Evolutionary conservation across 2,797 vertebrate species (phyloP).

Genomic region (Loris lydekkerianus): DNA sequence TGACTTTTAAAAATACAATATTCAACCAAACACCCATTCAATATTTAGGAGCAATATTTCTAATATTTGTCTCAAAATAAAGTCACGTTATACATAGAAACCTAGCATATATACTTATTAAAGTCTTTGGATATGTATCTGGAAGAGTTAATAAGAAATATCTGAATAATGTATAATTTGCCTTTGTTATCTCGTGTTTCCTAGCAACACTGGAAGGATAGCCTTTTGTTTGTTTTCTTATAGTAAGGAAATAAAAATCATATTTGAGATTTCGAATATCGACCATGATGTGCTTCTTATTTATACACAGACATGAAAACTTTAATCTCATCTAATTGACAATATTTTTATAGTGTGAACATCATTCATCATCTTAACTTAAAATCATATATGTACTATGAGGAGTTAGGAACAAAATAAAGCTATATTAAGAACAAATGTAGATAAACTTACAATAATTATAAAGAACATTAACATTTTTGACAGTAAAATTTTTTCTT

Average conservation of each 20-base stretch:
- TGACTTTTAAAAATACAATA: background rate
- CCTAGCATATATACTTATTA: background rate
- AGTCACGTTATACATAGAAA: background rate
- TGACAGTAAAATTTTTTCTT: background rate
- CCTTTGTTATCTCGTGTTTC: conserved; percentile 32
- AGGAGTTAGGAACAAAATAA: background rate
- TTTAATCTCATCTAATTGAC: background rate
- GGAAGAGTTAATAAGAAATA: conserved; percentile 40
- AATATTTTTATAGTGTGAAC: background rate
- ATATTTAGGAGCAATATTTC: background rate
- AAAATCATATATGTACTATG: background rate
- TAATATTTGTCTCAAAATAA: background rate
- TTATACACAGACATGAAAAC: background rate
- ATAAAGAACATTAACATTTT: background rate
- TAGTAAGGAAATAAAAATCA: conserved; percentile 39
- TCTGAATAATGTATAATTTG: conserved; percentile 18
- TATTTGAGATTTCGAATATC: conserved; percentile 22
- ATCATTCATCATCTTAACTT: background rate
- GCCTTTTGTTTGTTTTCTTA: background rate
- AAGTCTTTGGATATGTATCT: background rate
- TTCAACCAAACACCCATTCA: background rate
- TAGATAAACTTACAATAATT: background rate
- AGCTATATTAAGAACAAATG: background rate
- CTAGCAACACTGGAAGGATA: conserved; percentile 54
- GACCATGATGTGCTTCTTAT: background rate